A percentile compares a stretch with the other conserved stretches of the same genome.
These are phyloP conservation scores for Balanococcus diminutus DNA, from an alignment of 2,888 invertebrate species.

Conservation along the genomic window DNA sequence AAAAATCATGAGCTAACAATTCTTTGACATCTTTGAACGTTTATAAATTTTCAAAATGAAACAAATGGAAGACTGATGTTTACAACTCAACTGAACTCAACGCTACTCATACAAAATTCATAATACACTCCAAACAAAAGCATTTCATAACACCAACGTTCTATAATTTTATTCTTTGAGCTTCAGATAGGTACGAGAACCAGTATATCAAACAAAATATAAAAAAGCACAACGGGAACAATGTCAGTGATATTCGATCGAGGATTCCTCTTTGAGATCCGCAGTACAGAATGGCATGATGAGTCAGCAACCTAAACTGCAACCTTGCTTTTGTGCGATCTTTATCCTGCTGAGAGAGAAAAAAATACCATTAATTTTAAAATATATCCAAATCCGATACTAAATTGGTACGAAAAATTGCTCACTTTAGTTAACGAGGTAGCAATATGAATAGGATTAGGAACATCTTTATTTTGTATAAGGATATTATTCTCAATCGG, in stretches of 20 bases:
- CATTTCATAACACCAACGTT: not conserved
- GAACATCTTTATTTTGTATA: constrained; percentile 46
- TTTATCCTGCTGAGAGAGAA: constrained; percentile 26
- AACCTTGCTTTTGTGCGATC: constrained; percentile 55
- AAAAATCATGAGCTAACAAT: not conserved
- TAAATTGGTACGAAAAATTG: not conserved
- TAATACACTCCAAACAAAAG: not conserved
- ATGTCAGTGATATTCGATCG: constrained; percentile 67
- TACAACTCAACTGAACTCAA: too few relatives aligned
- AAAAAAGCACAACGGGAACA: constrained; percentile 68
- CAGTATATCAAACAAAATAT: constrained; percentile 68
- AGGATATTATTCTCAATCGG: constrained; percentile 40
- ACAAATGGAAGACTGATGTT: constrained; percentile 20
- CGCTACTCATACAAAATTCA: not conserved
- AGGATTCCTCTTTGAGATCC: constrained; percentile 69
- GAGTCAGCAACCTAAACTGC: constrained; percentile 63
- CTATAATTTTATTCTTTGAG: constrained; percentile 58
- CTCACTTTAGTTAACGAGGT: constrained; percentile 49
- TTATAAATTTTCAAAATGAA: not conserved
- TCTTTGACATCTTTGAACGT: not conserved
- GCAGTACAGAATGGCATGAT: constrained; percentile 68
- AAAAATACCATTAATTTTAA: not conserved
- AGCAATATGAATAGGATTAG: constrained; percentile 44
- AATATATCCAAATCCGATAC: not conserved
- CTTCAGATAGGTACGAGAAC: constrained; percentile 69